A percentile compares a stretch with the other conserved stretches of the same genome.
These are phyloP conservation scores for Sarcophaga variegata DNA, from an alignment of 2,888 invertebrate genomes.

Conservation along the genomic window DNA sequence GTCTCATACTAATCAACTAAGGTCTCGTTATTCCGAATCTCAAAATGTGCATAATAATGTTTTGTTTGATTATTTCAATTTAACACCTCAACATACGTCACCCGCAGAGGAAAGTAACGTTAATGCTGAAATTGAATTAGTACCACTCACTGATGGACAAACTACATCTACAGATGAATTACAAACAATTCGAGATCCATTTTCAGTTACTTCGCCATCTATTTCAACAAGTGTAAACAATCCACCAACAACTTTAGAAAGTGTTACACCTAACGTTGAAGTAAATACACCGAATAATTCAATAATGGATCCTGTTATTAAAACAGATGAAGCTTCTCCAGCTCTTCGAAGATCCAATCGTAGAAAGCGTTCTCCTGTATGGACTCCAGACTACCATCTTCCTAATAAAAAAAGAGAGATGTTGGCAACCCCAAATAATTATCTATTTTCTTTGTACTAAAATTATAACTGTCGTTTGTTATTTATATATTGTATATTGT, in stretches of 20 bases:
- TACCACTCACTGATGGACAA: not conserved
- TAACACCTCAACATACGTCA: not conserved
- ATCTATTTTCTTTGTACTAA: no score
- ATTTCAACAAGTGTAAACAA: not conserved
- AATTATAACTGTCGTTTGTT: no score
- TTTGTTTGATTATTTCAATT: constrained; percentile 9
- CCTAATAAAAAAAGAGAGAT: constrained; percentile 1
- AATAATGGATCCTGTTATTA: not conserved
- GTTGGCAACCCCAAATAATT: constrained; percentile 9
- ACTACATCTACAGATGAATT: not conserved
- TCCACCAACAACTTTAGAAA: not conserved
- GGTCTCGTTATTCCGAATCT: not conserved
- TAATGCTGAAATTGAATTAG: not conserved
- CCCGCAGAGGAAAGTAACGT: not conserved
- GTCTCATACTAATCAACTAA: constrained; percentile 7
- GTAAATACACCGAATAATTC: not conserved
- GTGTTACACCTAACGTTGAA: not conserved
- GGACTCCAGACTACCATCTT: not conserved
- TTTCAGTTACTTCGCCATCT: not conserved
- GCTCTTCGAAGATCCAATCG: constrained; percentile 8
- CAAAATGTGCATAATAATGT: not conserved
- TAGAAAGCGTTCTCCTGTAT: constrained; percentile 1
- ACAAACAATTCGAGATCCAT: not conserved
- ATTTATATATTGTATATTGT: no score
- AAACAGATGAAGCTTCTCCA: not conserved